Percentiles rank a stretch among this genome's conserved stretches.
phyloP scores from a whole-genome alignment of 2,888 invertebrate species.

The Colostygia pectinataria region DNA sequence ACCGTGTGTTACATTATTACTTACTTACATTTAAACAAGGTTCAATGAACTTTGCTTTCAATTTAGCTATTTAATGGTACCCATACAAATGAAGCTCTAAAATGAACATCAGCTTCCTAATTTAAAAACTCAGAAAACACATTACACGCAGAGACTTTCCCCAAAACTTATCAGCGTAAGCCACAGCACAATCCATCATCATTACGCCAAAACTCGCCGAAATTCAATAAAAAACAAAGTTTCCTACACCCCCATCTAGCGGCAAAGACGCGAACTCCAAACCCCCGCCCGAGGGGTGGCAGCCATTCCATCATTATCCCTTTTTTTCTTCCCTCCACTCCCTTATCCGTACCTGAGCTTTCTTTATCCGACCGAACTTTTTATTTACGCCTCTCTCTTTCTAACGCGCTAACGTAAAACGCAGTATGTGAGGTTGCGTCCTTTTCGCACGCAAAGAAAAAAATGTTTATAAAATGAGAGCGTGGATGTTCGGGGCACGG shows the following conservation, averaged over 20 bases:
- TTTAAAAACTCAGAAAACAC: slow-evolving; percentile 71
- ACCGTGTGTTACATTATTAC: too few species aligned
- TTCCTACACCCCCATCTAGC: slow-evolving; percentile 74
- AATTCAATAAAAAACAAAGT: slow-evolving; percentile 80
- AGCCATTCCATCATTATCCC: slow-evolving; percentile 76
- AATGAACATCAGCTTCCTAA: slow-evolving; percentile 59
- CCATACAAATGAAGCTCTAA: slow-evolving; percentile 11
- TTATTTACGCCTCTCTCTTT: slow-evolving; percentile 69
- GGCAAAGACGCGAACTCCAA: slow-evolving; percentile 62
- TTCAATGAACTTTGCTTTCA: background rate
- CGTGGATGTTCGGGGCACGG: slow-evolving; percentile 67
- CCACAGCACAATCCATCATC: slow-evolving; percentile 80
- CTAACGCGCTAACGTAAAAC: slow-evolving; percentile 34
- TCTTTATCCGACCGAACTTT: slow-evolving; percentile 80
- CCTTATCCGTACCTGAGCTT: slow-evolving; percentile 82
- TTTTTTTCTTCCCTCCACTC: slow-evolving; percentile 80
- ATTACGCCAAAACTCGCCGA: slow-evolving; percentile 78
- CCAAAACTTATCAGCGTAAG: slow-evolving; percentile 76
- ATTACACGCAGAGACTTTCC: slow-evolving; percentile 69
- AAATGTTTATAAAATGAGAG: slow-evolving; percentile 78
- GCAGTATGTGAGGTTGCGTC: slow-evolving; percentile 43
- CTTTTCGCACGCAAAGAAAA: slow-evolving; percentile 67
- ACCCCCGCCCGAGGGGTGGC: slow-evolving; percentile 60
- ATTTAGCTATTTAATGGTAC: slow-evolving; percentile 1
- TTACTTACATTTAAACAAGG: too few species aligned